Evolutionary conservation across 1,140 invertebrate genomes (phyloP), one percentile per base, ranked within the genome.

Genomic region (Lineus longissimus): DNA sequence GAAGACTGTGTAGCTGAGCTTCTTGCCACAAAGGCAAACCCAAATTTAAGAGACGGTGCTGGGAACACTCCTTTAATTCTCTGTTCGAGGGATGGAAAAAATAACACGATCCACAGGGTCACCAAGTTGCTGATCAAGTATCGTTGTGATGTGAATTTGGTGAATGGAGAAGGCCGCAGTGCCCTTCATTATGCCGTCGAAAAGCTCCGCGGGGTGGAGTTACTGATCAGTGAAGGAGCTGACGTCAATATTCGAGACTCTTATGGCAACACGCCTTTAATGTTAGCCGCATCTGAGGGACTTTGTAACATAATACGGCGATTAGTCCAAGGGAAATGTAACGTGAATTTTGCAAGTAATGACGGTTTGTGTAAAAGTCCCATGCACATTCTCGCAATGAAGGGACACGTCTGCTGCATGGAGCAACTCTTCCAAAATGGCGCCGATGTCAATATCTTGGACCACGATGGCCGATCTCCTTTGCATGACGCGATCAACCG

Each of bases 261-360:
- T 9, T 66, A 75, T 22, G 73, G 73, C 27, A 73, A 73, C 41
- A 75, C 75, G 2, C 74, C 76, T 4, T 59, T 78, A 6, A 66
- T 78, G 4, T 55, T 77, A 62, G 77, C 77, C 2, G 73, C 77
- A 23, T 69, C 73, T 2, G 75, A 79, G 47, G 77, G 77, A n/a
- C 71, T 78, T 15, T 74, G 71, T 17, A 60, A 65, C 22, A 71
- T 77, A 2, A 65, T 79, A 4, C 63, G 63, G 7, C 40, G 63
- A 19, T 60, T 79, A 27, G 51, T 68, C 2, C 47, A 62, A 41
- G 71, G 71, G 9, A 68, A 70, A 19, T 73, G 72, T 55, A 63
- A 75, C 64, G 71, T 73, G 2, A 77, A 78, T 61, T 58, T 76
- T 19, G 59, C 66, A 15, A 74, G 71, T 54, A 41, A 47, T 13